These are phyloP conservation scores for Gastrophryne carolinensis DNA, from an alignment of 2,797 vertebrate species.

Conservation along the genomic window DNA sequence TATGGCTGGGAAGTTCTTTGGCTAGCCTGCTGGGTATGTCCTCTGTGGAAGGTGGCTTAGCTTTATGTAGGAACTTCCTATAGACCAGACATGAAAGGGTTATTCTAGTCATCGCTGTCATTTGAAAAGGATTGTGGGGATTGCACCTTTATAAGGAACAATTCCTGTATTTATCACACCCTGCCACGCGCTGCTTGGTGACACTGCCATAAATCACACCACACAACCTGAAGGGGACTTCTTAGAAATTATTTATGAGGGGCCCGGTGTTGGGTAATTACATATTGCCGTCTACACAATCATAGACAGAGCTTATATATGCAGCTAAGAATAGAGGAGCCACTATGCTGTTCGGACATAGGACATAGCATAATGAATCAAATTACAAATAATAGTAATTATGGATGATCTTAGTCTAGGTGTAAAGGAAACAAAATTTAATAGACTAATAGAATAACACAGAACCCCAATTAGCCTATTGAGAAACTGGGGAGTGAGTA, in stretches of 20 bases:
- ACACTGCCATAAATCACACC: slow-evolving; percentile 47
- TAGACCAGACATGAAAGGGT: neutral
- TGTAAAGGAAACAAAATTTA: too few relatives aligned
- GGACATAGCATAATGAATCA: neutral
- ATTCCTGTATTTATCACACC: slow-evolving; percentile 48
- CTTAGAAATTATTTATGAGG: slow-evolving; percentile 52
- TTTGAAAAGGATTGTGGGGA: neutral
- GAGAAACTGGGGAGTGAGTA: too few relatives aligned
- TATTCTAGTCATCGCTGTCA: slow-evolving; percentile 13
- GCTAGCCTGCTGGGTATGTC: neutral
- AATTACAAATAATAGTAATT: neutral
- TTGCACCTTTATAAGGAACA: slow-evolving; percentile 35
- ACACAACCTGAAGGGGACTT: slow-evolving; percentile 46
- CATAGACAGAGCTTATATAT: slow-evolving; percentile 28
- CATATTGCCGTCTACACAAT: slow-evolving; percentile 46
- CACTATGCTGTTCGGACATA: neutral
- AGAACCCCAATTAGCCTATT: too few relatives aligned
- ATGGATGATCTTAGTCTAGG: neutral
- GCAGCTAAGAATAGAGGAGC: slow-evolving; percentile 13
- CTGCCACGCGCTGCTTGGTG: slow-evolving; percentile 31
- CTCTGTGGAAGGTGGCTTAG: neutral
- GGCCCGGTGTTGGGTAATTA: slow-evolving; percentile 43
- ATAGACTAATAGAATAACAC: too few relatives aligned
- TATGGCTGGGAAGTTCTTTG: neutral
- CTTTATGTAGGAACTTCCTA: neutral